Evolutionary conservation across 2,888 invertebrate species (phyloP), one percentile per base, ranked within the genome.

Genomic region (Nineta flava): DNA sequence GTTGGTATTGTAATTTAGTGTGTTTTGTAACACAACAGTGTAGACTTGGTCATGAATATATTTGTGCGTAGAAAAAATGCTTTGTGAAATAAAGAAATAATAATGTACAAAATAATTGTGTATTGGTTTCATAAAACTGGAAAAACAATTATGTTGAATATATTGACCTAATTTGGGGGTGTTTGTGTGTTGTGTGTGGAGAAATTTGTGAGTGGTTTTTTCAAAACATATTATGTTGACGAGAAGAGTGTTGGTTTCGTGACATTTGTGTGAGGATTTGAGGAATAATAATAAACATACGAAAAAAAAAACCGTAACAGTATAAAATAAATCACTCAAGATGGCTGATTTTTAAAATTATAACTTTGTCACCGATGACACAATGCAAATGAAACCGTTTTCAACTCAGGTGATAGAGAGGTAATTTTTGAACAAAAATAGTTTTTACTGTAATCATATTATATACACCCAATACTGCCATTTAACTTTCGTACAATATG

Each of bases 311-410:
- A 41, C 41, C 15, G 17, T 9, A 41, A 41, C 15, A 41, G 41
- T 17, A 16, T 38, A 38, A 35, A n/a, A 38, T 13, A 38, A 13
- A 38, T 38, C n/a, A 38, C 38, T 38, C 79, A 79, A 79, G 76
- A 80, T 80, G 79, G 79, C 79, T 77, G 79, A 75, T 73, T 75
- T 75, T 76, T 79, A 76, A 77, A 74, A 74, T 74, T 76, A 76
- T 76, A 76, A 68, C n/a, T 15, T 69, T 72, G 76, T 76, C 73
- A 67, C 73, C 73, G 73, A 71, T 75, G 72, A 72, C 78, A 79
- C 74, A 74, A 79, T 79, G 79, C 74, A 74, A 77, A 73, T 76
- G 72, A 74, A 71, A 72, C 75, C 73, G 67, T 72, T 76, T 73
- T 70, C 68, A 69, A 72, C 73, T 68, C 65, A 71, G 71, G 65